Conservation (phyloP, 2,113 vertebrate genomes). For the Phaetusa simplex region DNA sequence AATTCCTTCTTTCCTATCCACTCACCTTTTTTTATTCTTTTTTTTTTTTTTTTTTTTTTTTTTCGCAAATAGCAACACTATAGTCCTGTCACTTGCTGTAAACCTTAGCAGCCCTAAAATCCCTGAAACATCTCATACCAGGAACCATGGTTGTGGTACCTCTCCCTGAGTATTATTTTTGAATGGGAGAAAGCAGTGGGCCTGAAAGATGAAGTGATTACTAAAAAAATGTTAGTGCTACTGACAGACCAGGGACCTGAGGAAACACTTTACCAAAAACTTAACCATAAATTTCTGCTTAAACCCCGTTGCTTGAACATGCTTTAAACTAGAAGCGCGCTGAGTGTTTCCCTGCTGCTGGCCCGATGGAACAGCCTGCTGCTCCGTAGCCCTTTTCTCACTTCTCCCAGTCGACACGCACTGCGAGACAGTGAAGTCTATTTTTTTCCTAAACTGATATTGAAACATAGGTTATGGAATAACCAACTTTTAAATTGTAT, state of each 20-base stretch:
- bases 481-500: conserved; percentile 51
- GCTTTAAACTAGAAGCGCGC: not conserved
- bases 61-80: not conserved
- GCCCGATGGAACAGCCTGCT: not conserved
- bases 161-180: not conserved
- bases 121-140: not conserved
- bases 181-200: not conserved
- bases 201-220: not conserved
- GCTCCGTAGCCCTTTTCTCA: not conserved
- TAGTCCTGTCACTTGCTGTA: not conserved
- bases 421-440: not conserved
- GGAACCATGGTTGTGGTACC: not conserved
- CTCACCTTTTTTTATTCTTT: not conserved
- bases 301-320: not conserved
- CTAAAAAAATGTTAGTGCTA: not conserved
- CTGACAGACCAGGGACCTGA: not conserved
- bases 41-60: not conserved
- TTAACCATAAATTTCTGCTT: not conserved
- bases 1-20: not conserved
- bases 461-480: conserved; percentile 38
- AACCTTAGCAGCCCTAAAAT: not conserved
- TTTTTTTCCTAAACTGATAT: conserved; percentile 8
- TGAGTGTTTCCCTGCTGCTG: not conserved
- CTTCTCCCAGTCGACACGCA: not conserved
- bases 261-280: not conserved